Base-by-base conservation (phyloP, 2,113 vertebrate species). In the Oxygymnocypris stewartii region DNA sequence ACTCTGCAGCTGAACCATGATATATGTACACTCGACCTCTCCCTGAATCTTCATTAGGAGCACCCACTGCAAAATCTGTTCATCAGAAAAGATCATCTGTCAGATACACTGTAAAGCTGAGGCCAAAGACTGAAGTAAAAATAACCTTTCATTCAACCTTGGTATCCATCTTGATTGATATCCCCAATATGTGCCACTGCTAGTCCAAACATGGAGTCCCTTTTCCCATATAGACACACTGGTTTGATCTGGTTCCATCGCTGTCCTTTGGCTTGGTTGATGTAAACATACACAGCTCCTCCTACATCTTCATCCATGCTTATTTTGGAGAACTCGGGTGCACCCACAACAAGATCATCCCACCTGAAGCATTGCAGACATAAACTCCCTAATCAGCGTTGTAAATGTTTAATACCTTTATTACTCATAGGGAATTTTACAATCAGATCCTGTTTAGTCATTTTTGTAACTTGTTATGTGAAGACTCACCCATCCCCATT, bases 331-430 rank as follows among this genome's bases (percentile, higher is more conserved):
- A 96, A 98, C 69, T 99, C 94, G 0, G 97, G 97, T 0, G 97
- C 97, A 90, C 97, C 97, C 25, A 98, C 96, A 57, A 96, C 95
- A 2, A 98, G 95, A 92, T 98, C 97, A 77, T 97, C 96, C 97
- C 97, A 98, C 40, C 97, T 98, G 86, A 31, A 63, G 16, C 44
- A 84, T n/a, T 37, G 5, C 79, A 10, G 28, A 69, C 2, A 37
- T 78, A 18, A 51, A 13, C 49, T 65, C 13, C 8, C 14, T 31
- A 28, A 40, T 80, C 54, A 79, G 6, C 25, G 42, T 11, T 57
- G 4, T 35, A 12, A 79, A 79, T 1, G 28, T 57, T 2, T 37
- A 42, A 42, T n/a, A 20, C 6, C 11, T 10, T 28, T 42, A 82
- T 65, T 67, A 65, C 25, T 54, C 59, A 31, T 59, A 59, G 20